Percentiles rank a stretch among this genome's conserved stretches.
These are phyloP conservation scores for Mormyrus lacerda DNA, from an alignment of 2,113 vertebrate genomes.

Conservation along the genomic window DNA sequence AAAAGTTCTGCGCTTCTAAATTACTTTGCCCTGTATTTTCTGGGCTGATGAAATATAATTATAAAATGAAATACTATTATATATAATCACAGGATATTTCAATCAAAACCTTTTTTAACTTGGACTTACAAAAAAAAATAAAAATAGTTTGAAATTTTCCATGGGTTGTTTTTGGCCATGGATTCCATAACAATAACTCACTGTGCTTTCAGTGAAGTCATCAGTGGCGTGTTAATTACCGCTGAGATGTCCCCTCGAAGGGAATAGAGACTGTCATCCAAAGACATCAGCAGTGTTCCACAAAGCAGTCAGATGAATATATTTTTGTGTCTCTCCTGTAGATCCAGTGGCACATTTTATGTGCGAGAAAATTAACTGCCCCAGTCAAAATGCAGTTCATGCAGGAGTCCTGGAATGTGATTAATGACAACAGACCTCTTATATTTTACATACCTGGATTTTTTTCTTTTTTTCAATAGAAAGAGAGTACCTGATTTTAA, in stretches of 20 bases:
- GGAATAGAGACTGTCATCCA: not conserved
- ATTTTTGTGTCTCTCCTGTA: not conserved
- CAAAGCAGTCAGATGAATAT: not conserved
- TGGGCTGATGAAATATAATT: not conserved
- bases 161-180: not conserved
- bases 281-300: not conserved
- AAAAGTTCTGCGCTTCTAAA: not conserved
- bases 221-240: slow-evolving; percentile 1
- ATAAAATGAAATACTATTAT: slow-evolving; percentile 1
- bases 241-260: not conserved
- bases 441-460: not conserved
- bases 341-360: not conserved
- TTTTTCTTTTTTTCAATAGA: not conserved
- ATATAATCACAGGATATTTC: not conserved
- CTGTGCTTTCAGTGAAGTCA: slow-evolving; percentile 8
- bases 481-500: not conserved
- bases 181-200: not conserved
- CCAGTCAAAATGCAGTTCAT: not conserved
- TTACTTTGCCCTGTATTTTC: not conserved
- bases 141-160: too few species aligned
- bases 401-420: not conserved
- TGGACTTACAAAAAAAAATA: not conserved
- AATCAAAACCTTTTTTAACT: not conserved
- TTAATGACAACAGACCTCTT: not conserved
- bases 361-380: not conserved